phyloP scores from a whole-genome alignment of 2,888 invertebrate species.

The Nomada fucata region DNA sequence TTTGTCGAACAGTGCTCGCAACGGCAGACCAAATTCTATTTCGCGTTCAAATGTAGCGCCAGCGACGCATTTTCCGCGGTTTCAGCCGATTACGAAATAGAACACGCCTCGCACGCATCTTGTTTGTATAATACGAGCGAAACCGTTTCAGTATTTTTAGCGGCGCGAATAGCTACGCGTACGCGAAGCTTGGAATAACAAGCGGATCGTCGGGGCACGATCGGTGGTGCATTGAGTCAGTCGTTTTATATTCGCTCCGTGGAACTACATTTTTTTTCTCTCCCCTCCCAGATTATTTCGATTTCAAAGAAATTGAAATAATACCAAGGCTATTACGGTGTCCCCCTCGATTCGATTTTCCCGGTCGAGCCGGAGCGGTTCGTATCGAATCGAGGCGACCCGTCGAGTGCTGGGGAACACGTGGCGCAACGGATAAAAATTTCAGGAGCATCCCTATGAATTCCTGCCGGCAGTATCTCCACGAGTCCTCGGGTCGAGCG shows the following conservation, averaged over 20 bases:
- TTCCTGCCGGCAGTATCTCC: not conserved
- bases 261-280: too few species aligned
- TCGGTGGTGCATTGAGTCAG: not conserved
- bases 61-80: not conserved
- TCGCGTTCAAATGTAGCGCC: not conserved
- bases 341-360: not conserved
- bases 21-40: not conserved
- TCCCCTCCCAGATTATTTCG: not conserved
- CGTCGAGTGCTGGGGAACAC: not conserved
- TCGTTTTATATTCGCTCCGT: not conserved
- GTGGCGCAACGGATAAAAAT: conserved; percentile 3
- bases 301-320: not conserved
- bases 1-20: too few species aligned
- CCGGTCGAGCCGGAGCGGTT: not conserved
- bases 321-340: not conserved
- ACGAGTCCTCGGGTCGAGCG: not conserved
- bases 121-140: not conserved
- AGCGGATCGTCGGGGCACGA: too few species aligned
- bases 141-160: not conserved
- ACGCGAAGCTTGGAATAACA: not conserved
- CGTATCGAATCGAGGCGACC: conserved; percentile 18
- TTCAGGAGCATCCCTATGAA: not conserved
- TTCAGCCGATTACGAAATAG: not conserved
- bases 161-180: not conserved
- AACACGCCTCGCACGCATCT: not conserved